phyloP scores from a whole-genome alignment of 2,888 invertebrate species.

The Piscicola geometra region DNA sequence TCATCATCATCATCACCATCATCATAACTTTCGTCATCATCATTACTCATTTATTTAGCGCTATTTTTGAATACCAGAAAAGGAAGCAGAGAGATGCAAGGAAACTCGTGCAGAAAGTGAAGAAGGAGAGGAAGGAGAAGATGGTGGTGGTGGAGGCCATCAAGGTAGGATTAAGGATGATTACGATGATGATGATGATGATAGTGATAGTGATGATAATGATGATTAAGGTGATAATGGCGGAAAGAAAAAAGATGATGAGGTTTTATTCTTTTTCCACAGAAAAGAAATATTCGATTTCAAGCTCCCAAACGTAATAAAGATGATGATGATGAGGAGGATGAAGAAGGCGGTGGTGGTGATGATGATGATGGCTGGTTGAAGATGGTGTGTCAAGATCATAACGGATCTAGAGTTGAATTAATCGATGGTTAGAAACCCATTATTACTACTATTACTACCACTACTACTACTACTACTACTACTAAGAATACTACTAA shows the following conservation, averaged over 20 bases:
- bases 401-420: constrained; percentile 52
- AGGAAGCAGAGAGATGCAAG: constrained; percentile 48
- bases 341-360: not conserved
- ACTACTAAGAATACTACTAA: no score
- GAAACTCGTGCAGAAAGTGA: constrained; percentile 47
- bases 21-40: not conserved
- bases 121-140: constrained; percentile 47
- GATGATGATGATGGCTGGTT: constrained; percentile 27
- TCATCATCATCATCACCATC: not conserved
- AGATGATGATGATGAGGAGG: not conserved
- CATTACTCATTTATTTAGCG: no score
- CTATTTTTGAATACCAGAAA: constrained; percentile 43
- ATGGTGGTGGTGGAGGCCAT: constrained; percentile 47
- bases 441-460: no score
- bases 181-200: not conserved
- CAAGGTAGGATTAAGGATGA: constrained; percentile 43
- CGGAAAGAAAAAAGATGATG: constrained; percentile 29
- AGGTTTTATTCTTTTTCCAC: no score
- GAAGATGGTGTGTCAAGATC: constrained; percentile 48
- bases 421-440: constrained; percentile 58
- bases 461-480: no score
- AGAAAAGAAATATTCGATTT: constrained; percentile 15
- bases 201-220: not conserved
- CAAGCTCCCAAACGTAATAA: not conserved
- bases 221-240: constrained; percentile 10